Percentiles rank a stretch among this genome's conserved stretches.
Conservation (phyloP, 1,140 invertebrate species). For the Aethina tumida region DNA sequence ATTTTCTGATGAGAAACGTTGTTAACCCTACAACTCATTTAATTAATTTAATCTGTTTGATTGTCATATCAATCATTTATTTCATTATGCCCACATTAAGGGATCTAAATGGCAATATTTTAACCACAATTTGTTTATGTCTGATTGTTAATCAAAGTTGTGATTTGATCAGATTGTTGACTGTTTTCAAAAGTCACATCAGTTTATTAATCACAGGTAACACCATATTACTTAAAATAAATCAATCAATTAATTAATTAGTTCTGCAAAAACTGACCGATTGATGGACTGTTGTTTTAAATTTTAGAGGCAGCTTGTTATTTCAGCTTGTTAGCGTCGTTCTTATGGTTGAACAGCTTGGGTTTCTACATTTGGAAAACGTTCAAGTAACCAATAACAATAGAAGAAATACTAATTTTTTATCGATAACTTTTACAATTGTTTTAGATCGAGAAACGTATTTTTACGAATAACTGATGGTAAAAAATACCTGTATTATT, state of each 20-base stretch:
- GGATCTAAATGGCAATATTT: conserved; percentile 73
- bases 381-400: conserved; percentile 47
- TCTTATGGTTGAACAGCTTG: conserved; percentile 75
- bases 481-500: conserved; percentile 77
- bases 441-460: conserved; percentile 63
- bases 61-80: conserved; percentile 69
- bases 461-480: conserved; percentile 73
- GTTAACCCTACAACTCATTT: conserved; percentile 65
- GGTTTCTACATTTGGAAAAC: conserved; percentile 81
- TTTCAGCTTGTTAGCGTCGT: conserved; percentile 61
- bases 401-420: conserved; percentile 2
- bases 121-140: conserved; percentile 67
- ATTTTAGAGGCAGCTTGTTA: conserved; percentile 64
- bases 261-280: too few species aligned
- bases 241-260: too few species aligned
- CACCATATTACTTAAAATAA: not conserved
- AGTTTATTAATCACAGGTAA: conserved; percentile 67
- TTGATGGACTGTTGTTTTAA: conserved; percentile 15
- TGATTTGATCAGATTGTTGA: conserved; percentile 66
- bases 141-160: conserved; percentile 65
- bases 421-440: conserved; percentile 4
- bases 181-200: conserved; percentile 65
- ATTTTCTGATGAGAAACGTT: conserved; percentile 61
- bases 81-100: conserved; percentile 73
- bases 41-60: conserved; percentile 56